These are phyloP conservation scores for Scaeva pyrastri DNA, from an alignment of 2,888 invertebrate genomes.

Conservation along the genomic window DNA sequence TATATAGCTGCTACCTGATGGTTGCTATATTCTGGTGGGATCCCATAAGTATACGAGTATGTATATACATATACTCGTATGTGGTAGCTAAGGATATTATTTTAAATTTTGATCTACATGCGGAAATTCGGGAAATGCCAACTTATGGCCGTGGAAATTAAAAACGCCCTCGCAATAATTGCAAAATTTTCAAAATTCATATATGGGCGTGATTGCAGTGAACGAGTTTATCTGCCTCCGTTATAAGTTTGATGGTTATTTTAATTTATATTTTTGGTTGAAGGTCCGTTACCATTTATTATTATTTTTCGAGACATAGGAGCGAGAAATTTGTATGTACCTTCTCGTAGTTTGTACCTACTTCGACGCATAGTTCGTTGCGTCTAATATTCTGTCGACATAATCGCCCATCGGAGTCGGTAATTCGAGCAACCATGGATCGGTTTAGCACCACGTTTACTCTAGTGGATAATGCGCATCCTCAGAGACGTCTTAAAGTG, in stretches of 20 bases:
- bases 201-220: conserved; percentile 1
- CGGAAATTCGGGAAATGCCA: conserved; percentile 77
- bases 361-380: too few relatives aligned
- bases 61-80: too few relatives aligned
- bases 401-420: too few relatives aligned
- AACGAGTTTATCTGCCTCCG: too few relatives aligned
- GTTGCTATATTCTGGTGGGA: too few relatives aligned
- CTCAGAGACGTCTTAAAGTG: too few relatives aligned
- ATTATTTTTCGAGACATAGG: background rate
- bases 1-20: conserved; percentile 42
- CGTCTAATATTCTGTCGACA: too few relatives aligned
- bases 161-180: conserved; percentile 78
- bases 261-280: background rate
- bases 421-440: too few relatives aligned
- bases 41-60: background rate
- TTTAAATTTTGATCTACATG: conserved; percentile 56
- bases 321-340: too few relatives aligned
- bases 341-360: too few relatives aligned
- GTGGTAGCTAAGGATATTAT: conserved; percentile 47
- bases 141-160: conserved; percentile 78
- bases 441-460: too few relatives aligned
- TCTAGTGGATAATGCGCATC: too few relatives aligned
- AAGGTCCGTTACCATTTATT: background rate
- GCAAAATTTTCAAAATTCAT: conserved; percentile 39
- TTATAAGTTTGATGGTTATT: background rate